Evolutionary conservation across 2,797 vertebrate species (phyloP), one percentile per base, ranked within the genome.

Genomic region (Malacoctenus gilli): DNA sequence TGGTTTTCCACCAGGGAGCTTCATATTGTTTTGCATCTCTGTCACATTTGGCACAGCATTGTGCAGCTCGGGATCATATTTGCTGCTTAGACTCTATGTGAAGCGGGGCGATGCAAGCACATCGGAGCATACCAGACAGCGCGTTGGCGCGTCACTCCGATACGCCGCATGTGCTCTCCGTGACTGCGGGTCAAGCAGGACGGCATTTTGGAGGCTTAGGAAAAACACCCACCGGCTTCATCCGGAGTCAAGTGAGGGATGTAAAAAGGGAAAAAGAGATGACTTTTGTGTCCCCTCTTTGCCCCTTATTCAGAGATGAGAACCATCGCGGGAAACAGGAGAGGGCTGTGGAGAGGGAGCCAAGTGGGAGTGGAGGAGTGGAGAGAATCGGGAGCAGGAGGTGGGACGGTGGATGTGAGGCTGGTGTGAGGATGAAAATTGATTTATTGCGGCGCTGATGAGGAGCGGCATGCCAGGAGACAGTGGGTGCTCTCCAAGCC

Each of bases 361-460:
- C 52, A 72, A 59, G 64, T 59, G 79, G 71, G 80, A 79, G 72
- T 68, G 56, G 54, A 72, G 68, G 59, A 75, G 69, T 58, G 59
- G 63, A 79, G 75, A 74, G 64, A 66, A 69, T 77, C 46, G 18
- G 43, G 68, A 74, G 52, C 64, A 72, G 34, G 53, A 71, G 76
- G 77, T 77, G 79, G 68, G 72, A 59, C 75, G 63, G 67, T 70
- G 55, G 68, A 31, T 39, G 61, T 44, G 64, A 59, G 36, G 76
- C 59, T 82, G 44, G 73, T 62, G 82, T 65, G 75, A 79, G 80
- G 85, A 89, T 90, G 86, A 87, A 92, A 91, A 91, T 90, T 90
- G 91, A 93, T 92, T 92, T 92, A 91, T 92, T 92, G 84, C 85
- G 8, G 79, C 39, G 20, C 83, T 91, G 90, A 92, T 92, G 92